phyloP scores from a whole-genome alignment of 23 tunicate genomes.

The Aplidium turbinatum region DNA sequence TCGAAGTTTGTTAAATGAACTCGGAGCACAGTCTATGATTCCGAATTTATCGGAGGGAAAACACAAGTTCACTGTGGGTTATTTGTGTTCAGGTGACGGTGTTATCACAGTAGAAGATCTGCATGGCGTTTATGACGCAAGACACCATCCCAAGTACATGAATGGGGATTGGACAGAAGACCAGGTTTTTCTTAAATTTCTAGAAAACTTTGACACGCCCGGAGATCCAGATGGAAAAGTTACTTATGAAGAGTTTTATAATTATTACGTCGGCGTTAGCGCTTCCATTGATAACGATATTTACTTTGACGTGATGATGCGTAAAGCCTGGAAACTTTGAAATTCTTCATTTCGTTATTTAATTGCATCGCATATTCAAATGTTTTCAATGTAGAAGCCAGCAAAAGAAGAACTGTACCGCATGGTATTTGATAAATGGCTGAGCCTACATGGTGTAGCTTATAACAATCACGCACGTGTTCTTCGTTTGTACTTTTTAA shows the following conservation, averaged over 20 bases:
- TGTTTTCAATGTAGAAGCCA: no score
- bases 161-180: conserved; percentile 92
- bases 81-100: conserved; percentile 84
- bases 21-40: no score
- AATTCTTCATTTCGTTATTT: no score
- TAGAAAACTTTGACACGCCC: conserved; percentile 76
- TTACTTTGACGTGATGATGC: conserved; percentile 92
- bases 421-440: no score
- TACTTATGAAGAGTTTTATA: conserved; percentile 80
- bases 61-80: no score
- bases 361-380: no score
- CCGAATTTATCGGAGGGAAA: no score
- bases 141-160: conserved; percentile 75
- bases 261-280: conserved; percentile 87
- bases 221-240: conserved; percentile 76
- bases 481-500: no score
- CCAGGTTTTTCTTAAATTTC: conserved; percentile 66
- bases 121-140: conserved; percentile 72
- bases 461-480: no score
- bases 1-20: no score
- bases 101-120: conserved; percentile 78
- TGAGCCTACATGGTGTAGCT: no score
- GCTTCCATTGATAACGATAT: conserved; percentile 88
- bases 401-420: no score
- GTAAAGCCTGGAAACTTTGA: conserved; percentile 88